Conservation (phyloP, 2,888 invertebrate genomes). For the Meganola albula region DNA sequence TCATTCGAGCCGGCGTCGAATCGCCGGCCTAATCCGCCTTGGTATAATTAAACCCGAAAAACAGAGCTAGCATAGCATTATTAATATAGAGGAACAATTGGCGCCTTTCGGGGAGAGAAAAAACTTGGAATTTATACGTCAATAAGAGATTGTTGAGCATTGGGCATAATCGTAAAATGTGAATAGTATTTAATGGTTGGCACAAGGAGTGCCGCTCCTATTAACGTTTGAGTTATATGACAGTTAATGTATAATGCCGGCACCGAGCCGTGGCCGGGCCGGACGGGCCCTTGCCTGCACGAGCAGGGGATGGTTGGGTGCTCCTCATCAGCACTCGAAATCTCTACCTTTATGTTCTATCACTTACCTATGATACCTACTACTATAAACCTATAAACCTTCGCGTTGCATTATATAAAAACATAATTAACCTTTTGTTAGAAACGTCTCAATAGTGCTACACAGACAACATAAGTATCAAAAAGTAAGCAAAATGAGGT, state of each 20-base stretch:
- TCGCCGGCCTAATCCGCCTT: conserved; percentile 39
- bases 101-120: conserved; percentile 62
- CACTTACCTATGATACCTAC: too few relatives aligned
- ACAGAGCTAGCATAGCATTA: conserved; percentile 62
- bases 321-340: conserved; percentile 4
- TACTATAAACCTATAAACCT: too few relatives aligned
- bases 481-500: too few relatives aligned
- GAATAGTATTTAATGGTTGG: conserved; percentile 71
- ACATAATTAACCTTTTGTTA: too few relatives aligned
- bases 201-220: conserved; percentile 69
- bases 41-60: conserved; percentile 65
- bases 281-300: conserved; percentile 10
- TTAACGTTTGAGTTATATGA: conserved; percentile 69
- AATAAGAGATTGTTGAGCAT: conserved; percentile 68
- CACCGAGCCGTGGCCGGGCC: conserved; percentile 11
- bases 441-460: too few relatives aligned
- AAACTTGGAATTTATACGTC: conserved; percentile 67
- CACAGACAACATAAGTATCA: too few relatives aligned
- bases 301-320: not conserved
- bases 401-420: too few relatives aligned
- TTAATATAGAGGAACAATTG: conserved; percentile 67
- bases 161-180: conserved; percentile 70
- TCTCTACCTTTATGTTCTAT: too few relatives aligned
- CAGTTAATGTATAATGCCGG: conserved; percentile 51
- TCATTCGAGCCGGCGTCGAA: conserved; percentile 38